Base-by-base conservation (phyloP, 2,113 vertebrate species). In the Albula goreensis region DNA sequence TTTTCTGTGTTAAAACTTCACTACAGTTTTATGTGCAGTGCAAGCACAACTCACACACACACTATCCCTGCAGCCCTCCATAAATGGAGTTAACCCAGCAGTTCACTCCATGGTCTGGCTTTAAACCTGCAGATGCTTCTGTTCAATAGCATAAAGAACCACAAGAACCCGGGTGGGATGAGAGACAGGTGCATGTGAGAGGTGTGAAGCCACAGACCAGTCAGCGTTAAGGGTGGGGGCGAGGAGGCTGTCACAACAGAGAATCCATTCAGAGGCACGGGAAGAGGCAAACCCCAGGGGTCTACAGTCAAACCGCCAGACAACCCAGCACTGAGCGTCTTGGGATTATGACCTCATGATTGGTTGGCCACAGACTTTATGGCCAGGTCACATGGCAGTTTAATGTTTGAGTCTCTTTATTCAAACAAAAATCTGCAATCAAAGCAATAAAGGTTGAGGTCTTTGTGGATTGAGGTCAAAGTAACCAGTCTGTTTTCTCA, bases 1-100 rank as follows among this genome's bases (percentile, higher is more conserved):
- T 66, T 9, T 19, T 66, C 22, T 66, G 17, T 22, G 84, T 79
- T 79, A 79, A 79, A 57, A 41, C n/a, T 85, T 77, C 25, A 74
- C 63, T 4, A 15, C 31, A 41, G 31, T 41, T 41, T 41, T 41
- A 41, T 41, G 31, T 41, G 31, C 31, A 41, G 31, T 41, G 31
- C 31, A 41, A 41, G 31, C 31, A 41, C 31, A 41, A 41, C 31
- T 22, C 41, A 5, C 0, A 4, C 49, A 56, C 53, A 56, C 53
- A 56, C 53, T 9, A 6, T 41, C 31, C 0, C 31, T 41, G 31
- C 31, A 41, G 31, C 31, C 31, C 31, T 41, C 31, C 31, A 41
- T 41, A 41, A 41, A 41, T 41, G 31, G 31, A 41, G 31, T 1
- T 41, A 41, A 41, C 31, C 31, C 31, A 41, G 31, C 31, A 41